phyloP scores from a whole-genome alignment of 2,888 invertebrate species.

The Diarsia brunnea region DNA sequence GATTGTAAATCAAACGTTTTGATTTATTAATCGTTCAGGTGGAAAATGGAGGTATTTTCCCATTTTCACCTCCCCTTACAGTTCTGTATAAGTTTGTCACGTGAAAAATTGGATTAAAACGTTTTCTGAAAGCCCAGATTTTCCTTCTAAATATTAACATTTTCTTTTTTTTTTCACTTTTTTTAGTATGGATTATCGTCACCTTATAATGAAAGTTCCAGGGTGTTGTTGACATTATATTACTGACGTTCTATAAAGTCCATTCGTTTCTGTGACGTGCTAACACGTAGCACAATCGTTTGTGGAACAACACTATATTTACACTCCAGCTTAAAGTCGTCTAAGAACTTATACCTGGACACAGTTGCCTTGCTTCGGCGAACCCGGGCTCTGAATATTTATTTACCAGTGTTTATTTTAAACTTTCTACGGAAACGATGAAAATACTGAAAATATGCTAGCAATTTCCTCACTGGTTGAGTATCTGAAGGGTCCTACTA shows the following conservation, averaged over 20 bases:
- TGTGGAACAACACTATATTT: background rate
- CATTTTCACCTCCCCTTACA: constrained; percentile 19
- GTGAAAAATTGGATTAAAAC: constrained; percentile 31
- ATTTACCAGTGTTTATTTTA: background rate
- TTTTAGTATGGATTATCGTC: background rate
- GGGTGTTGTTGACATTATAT: background rate
- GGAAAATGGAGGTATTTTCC: constrained; percentile 50
- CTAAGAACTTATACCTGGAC: background rate
- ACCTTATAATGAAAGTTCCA: background rate
- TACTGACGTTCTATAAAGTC: background rate
- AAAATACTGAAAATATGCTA: background rate
- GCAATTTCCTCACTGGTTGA: background rate
- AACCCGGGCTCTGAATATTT: background rate
- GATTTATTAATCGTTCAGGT: constrained; percentile 51
- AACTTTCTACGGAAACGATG: background rate
- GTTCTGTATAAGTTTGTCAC: constrained; percentile 20
- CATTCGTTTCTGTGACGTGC: background rate
- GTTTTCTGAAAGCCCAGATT: constrained; percentile 6
- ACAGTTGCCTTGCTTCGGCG: background rate
- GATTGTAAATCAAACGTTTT: constrained; percentile 56
- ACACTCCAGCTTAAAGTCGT: background rate
- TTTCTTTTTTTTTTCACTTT: background rate
- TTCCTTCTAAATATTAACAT: background rate
- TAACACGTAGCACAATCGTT: background rate
- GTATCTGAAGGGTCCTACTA: background rate